A percentile compares a stretch with the other conserved stretches of the same genome.
phyloP scores from a whole-genome alignment of 2,888 invertebrate genomes.

The Malthinus flaveolus region DNA sequence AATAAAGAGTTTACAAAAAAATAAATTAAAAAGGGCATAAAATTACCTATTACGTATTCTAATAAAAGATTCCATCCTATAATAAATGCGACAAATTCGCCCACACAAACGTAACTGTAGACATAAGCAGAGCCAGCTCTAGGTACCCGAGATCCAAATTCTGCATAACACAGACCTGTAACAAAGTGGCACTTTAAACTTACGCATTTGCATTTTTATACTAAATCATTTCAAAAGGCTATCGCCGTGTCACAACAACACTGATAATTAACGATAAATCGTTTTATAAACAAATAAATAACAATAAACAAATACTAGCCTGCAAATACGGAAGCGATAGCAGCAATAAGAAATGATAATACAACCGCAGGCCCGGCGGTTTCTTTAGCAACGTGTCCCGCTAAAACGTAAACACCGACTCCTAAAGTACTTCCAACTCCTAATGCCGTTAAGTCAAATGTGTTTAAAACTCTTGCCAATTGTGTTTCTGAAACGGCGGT shows the following conservation, averaged over 20 bases:
- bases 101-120: conserved; percentile 91
- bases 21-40: neutral
- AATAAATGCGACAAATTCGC: conserved; percentile 87
- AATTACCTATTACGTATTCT: conserved; percentile 79
- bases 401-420: conserved; percentile 88
- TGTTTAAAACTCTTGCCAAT: conserved; percentile 73
- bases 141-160: conserved; percentile 87
- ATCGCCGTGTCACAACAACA: neutral
- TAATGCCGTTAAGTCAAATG: conserved; percentile 80
- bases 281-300: neutral
- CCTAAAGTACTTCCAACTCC: conserved; percentile 85
- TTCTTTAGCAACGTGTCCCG: conserved; percentile 78
- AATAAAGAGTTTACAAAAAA: conserved; percentile 25
- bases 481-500: conserved; percentile 50
- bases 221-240: neutral
- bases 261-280: neutral
- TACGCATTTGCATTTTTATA: too few relatives aligned
- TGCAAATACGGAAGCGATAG: conserved; percentile 89
- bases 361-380: conserved; percentile 85
- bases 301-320: conserved; percentile 61
- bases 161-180: conserved; percentile 84
- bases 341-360: conserved; percentile 83
- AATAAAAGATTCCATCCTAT: conserved; percentile 94
- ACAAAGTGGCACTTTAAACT: too few relatives aligned
- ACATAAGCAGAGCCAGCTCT: conserved; percentile 91